These are phyloP conservation scores for Lacerta viridis DNA, from an alignment of 2,797 vertebrate genomes.

Conservation along the genomic window DNA sequence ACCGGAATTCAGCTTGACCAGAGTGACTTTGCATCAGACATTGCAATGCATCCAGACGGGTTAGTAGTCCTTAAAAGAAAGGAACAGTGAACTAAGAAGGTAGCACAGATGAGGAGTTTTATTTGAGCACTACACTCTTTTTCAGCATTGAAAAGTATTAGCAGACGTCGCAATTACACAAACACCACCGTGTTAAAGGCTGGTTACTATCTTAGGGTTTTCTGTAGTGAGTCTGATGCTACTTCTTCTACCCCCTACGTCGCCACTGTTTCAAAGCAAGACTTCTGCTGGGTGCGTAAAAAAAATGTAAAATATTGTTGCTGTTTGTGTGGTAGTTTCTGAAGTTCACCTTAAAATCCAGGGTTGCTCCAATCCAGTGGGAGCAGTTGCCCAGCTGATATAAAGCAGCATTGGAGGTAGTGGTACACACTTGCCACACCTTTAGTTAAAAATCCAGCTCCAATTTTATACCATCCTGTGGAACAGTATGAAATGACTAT, in stretches of 20 bases:
- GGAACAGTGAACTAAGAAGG: neutral
- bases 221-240: too few species aligned
- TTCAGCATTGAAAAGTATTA: neutral
- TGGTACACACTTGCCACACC: neutral
- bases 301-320: slow-evolving; percentile 5
- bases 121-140: neutral
- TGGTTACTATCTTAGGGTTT: neutral
- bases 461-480: neutral
- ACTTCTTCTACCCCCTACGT: too few species aligned
- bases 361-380: neutral
- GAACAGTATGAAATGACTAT: neutral
- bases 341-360: neutral
- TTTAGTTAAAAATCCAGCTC: neutral
- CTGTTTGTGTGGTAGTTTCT: slow-evolving; percentile 18
- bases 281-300: neutral
- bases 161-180: neutral
- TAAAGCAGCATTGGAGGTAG: slow-evolving; percentile 14
- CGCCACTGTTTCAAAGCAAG: neutral
- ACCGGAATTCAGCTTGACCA: neutral
- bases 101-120: neutral
- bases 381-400: neutral
- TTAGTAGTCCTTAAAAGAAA: neutral
- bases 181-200: neutral
- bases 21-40: neutral
- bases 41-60: too few species aligned